Percentiles rank a stretch among this genome's conserved stretches.
Evolutionary conservation across 1,140 invertebrate genomes (phyloP).

Genomic region (Cydia amplana): DNA sequence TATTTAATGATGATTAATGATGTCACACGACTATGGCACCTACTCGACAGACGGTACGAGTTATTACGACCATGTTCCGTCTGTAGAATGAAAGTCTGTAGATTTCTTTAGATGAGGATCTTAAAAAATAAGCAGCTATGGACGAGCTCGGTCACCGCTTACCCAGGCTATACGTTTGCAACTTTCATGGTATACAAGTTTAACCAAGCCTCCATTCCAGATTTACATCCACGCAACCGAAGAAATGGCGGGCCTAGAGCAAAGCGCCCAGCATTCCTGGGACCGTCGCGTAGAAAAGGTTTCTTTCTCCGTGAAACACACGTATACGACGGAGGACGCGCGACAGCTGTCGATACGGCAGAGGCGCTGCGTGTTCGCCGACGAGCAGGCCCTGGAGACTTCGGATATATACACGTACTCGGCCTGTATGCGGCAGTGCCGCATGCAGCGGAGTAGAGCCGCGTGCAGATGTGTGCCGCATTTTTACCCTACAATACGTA

Average conservation of each 20-base stretch:
- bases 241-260: conserved; percentile 83
- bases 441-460: conserved; percentile 81
- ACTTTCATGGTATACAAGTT: too few species aligned
- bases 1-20: too few species aligned
- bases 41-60: too few species aligned
- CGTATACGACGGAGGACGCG: conserved; percentile 85
- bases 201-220: conserved; percentile 54
- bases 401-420: conserved; percentile 83
- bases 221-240: conserved; percentile 84
- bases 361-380: conserved; percentile 83
- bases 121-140: too few species aligned
- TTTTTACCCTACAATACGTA: conserved; percentile 81
- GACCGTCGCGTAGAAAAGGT: conserved; percentile 82
- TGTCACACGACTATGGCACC: too few species aligned
- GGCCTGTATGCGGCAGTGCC: conserved; percentile 84
- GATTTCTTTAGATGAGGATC: too few species aligned
- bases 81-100: too few species aligned
- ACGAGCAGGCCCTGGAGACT: conserved; percentile 81
- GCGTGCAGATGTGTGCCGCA: conserved; percentile 84
- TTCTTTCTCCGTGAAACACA: conserved; percentile 84
- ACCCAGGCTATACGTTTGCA: too few species aligned
- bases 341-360: conserved; percentile 83
- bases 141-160: too few species aligned
- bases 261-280: conserved; percentile 85
- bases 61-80: too few species aligned